A percentile compares a stretch with the other conserved stretches of the same genome.
Conservation (phyloP, 2,797 vertebrate species). For the Gymnoscopelus braueri region DNA sequence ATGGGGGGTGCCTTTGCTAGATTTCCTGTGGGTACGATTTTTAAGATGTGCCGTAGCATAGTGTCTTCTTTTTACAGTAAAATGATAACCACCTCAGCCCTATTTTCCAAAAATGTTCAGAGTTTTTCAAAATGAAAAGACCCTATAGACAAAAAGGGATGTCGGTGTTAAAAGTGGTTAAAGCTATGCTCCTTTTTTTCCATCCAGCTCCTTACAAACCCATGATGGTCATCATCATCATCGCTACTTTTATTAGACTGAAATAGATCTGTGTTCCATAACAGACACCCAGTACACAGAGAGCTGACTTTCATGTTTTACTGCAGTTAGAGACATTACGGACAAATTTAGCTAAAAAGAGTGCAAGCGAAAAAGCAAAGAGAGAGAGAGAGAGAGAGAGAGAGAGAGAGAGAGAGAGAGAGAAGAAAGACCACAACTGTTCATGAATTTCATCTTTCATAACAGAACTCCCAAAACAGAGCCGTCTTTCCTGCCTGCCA, state of each 20-base stretch:
- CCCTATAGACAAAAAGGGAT: too few relatives aligned
- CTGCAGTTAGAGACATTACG: slow-evolving; percentile 43
- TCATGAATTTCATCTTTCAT: slow-evolving; percentile 61
- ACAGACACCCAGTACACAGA: slow-evolving; percentile 39
- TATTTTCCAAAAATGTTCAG: too few relatives aligned
- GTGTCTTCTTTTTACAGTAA: too few relatives aligned
- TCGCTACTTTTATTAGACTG: slow-evolving; percentile 40
- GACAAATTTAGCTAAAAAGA: slow-evolving; percentile 48
- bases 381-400: slow-evolving; percentile 6
- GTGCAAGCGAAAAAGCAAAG: slow-evolving; percentile 23
- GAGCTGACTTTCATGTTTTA: slow-evolving; percentile 50
- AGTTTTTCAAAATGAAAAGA: too few relatives aligned
- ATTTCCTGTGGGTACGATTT: slow-evolving; percentile 44
- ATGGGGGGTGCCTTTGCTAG: slow-evolving; percentile 8
- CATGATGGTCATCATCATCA: slow-evolving; percentile 31
- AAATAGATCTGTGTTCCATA: slow-evolving; percentile 57
- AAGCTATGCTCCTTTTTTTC: too few relatives aligned
- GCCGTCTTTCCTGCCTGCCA: slow-evolving; percentile 37
- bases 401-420: slow-evolving; percentile 2
- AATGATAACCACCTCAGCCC: too few relatives aligned
- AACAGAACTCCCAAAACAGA: slow-evolving; percentile 45
- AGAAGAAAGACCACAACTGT: slow-evolving; percentile 26
- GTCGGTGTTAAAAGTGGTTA: too few relatives aligned
- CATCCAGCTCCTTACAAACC: slow-evolving; percentile 13
- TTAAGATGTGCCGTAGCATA: neutral